Percentiles rank a stretch among this genome's conserved stretches.
These are phyloP conservation scores for Lithophane semibrunnea DNA, from an alignment of 2,888 invertebrate genomes.

Conservation along the genomic window DNA sequence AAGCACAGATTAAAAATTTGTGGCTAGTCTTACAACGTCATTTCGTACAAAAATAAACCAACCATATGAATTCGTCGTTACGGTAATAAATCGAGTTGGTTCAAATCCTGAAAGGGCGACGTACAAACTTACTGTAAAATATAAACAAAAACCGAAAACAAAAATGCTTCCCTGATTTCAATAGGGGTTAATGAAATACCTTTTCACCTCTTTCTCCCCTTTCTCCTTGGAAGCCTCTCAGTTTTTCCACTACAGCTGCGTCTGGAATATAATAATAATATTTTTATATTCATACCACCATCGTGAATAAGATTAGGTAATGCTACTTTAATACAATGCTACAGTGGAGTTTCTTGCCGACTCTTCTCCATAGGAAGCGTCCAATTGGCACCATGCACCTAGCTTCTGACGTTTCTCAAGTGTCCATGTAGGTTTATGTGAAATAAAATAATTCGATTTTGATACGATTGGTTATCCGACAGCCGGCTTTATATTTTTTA, in stretches of 20 bases:
- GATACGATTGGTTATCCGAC: background rate
- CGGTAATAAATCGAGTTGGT: background rate
- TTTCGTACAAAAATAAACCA: background rate
- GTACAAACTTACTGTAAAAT: background rate
- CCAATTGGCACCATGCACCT: background rate
- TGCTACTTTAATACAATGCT: background rate
- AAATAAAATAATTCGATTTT: background rate
- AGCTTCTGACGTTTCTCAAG: background rate
- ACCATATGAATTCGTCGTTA: background rate
- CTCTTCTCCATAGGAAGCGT: background rate
- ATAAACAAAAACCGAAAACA: background rate
- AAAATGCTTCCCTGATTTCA: conserved; percentile 27
- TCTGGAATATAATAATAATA: conserved; percentile 70
- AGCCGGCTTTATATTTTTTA: background rate
- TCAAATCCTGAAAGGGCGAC: background rate
- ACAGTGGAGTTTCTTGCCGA: too few species aligned
- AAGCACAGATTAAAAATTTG: background rate
- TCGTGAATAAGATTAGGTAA: background rate
- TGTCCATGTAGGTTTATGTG: background rate
- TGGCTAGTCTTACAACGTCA: background rate
- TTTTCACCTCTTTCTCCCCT: conserved; percentile 75
- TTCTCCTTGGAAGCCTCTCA: conserved; percentile 80
- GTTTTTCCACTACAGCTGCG: conserved; percentile 74
- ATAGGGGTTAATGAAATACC: conserved; percentile 69
- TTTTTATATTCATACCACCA: background rate